phyloP scores from a whole-genome alignment of 1,140 invertebrate species.

The Cataglyphis hispanica region DNA sequence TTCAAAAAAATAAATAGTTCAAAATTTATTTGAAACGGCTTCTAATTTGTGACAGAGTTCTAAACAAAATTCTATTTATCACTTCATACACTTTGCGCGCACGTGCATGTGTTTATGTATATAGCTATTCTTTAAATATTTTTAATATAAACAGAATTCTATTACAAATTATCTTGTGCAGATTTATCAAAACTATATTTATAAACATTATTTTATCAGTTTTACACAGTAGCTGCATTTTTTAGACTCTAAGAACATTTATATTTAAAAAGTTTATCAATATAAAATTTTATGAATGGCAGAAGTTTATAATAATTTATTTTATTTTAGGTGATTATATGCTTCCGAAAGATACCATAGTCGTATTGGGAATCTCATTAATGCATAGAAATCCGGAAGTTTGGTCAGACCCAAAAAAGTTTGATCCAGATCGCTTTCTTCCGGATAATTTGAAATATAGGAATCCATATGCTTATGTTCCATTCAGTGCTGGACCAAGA shows the following conservation, averaged over 20 bases:
- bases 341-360: slow-evolving; percentile 82
- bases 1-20: background rate
- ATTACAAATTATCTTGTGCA: background rate
- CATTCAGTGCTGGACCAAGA: slow-evolving; percentile 77
- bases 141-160: no score
- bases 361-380: slow-evolving; percentile 86
- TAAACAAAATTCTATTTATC: no score
- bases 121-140: no score
- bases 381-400: slow-evolving; percentile 85
- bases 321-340: slow-evolving; percentile 67
- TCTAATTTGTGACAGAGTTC: no score
- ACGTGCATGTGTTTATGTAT: no score
- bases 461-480: slow-evolving; percentile 88
- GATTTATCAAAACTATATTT: background rate
- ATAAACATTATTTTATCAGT: background rate
- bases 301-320: background rate
- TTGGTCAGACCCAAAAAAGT: slow-evolving; percentile 91
- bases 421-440: slow-evolving; percentile 87
- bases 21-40: no score
- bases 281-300: background rate
- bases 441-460: slow-evolving; percentile 86
- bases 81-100: no score
- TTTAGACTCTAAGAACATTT: background rate
- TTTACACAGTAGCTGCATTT: background rate
- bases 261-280: background rate